A percentile compares a stretch with the other conserved stretches of the same genome.
Evolutionary conservation across 64 coral and sea anemone species (phyloP).

Genomic region (Stylophora pistillata): DNA sequence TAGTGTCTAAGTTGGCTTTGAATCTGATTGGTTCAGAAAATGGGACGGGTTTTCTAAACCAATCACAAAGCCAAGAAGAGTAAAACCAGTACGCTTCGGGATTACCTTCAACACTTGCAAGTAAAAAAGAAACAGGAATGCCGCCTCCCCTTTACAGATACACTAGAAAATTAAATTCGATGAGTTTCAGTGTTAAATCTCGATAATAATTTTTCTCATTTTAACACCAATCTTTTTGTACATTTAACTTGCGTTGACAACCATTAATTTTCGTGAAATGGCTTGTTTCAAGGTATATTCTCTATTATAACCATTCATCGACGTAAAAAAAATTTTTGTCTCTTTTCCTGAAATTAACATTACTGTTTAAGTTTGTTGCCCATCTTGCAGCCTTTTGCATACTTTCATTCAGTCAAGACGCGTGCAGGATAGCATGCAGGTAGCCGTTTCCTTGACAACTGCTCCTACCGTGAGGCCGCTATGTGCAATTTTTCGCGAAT

Average conservation of each 20-base stretch:
- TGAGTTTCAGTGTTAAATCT: not conserved
- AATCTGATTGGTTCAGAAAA: no score
- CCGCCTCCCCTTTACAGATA: not conserved
- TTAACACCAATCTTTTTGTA: not conserved
- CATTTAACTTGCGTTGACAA: not conserved
- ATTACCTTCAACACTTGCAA: no score
- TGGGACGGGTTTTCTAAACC: no score
- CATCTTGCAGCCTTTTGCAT: not conserved
- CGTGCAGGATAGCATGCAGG: no score
- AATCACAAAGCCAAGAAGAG: no score
- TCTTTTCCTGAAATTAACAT: not conserved
- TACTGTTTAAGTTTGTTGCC: not conserved
- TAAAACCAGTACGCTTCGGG: no score
- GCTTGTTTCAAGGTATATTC: not conserved
- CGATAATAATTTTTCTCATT: not conserved
- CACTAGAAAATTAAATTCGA: not conserved
- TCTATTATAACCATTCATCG: not conserved
- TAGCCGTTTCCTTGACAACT: not conserved
- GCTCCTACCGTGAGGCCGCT: not conserved
- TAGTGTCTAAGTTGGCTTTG: no score
- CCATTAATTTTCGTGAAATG: constrained; percentile 2
- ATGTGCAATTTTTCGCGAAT: no score
- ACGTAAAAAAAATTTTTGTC: not conserved
- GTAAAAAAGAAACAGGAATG: no score
- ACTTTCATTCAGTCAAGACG: no score